A percentile compares a stretch with the other conserved stretches of the same genome.
Evolutionary conservation across 2,797 vertebrate species (phyloP).

Genomic region (Rhyacichthys aspro): DNA sequence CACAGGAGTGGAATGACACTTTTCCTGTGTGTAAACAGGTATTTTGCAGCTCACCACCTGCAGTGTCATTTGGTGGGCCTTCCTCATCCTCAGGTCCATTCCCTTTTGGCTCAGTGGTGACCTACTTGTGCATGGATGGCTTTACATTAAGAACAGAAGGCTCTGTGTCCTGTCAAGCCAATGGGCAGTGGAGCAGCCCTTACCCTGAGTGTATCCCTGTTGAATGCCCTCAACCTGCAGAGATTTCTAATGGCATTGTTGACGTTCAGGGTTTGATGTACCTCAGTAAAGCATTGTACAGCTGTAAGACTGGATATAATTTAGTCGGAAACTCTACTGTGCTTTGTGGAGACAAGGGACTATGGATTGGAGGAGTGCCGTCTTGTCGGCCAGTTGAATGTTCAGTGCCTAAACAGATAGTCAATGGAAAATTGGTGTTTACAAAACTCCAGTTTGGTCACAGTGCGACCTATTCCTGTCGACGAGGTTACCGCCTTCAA

Average conservation of each 20-base stretch:
- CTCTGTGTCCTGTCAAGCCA: conserved; percentile 83
- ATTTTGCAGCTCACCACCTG: conserved; percentile 85
- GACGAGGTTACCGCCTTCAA: conserved; percentile 88
- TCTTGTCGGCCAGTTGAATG: conserved; percentile 92
- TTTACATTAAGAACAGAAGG: conserved; percentile 85
- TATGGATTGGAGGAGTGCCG: conserved; percentile 92
- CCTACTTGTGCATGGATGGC: conserved; percentile 90
- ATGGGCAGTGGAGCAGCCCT: conserved; percentile 88
- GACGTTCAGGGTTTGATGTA: conserved; percentile 97
- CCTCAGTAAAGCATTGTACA: conserved; percentile 94
- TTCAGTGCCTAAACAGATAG: conserved; percentile 82
- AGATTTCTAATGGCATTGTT: conserved; percentile 90
- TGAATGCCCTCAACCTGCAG: conserved; percentile 93
- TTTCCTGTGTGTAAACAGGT: conserved; percentile 92
- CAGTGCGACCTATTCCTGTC: conserved; percentile 86
- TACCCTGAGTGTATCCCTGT: conserved; percentile 92
- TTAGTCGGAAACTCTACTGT: conserved; percentile 89
- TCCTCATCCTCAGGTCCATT: conserved; percentile 74
- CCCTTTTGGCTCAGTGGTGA: conserved; percentile 84
- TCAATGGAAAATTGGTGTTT: conserved; percentile 85
- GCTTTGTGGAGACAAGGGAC: conserved; percentile 92
- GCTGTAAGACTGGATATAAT: conserved; percentile 90
- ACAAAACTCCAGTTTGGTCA: conserved; percentile 88
- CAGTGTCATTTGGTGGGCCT: conserved; percentile 87
- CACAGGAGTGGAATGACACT: conserved; percentile 93